Base-by-base conservation (phyloP, 2,797 vertebrate genomes). In the Channallabes apus region DNA sequence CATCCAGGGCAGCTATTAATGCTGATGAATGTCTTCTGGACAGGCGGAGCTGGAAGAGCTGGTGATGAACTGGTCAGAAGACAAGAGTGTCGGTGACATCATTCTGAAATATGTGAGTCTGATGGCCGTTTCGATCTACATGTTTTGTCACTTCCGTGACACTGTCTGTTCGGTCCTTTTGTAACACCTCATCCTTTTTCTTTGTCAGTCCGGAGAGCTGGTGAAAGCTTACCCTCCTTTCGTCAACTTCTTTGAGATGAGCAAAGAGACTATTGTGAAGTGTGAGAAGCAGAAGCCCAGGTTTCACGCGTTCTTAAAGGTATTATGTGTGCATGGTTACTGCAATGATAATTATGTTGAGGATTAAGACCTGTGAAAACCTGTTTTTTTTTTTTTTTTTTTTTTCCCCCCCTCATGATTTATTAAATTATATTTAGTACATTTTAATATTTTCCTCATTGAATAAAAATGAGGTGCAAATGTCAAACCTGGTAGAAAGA, bases 181-280 rank as follows among this genome's bases (percentile, higher is more conserved):
- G 12, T 84, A 81, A 51, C 29, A 68, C 73, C 35, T 9, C 20
- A 2, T 6, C 75, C 12, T 4, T 73, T n/a, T 84, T 80, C 73
- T 84, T 32, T 79, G 76, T 24, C 91, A 99, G 98, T 99, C 98
- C 72, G 96, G 95, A 91, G 97, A 99, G 90, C 94, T 99, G 93
- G 92, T 99, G 89, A 99, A 96, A 94, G 96, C 95, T 17, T 99
- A 99, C 64, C 98, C 98, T 32, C 97, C 98, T 0, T 99, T 99
- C 93, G 97, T 99, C 92, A 99, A 99, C 94, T 99, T 99, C 88
- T 99, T 99, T 89, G 98, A 99, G 96, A 99, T 99, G 98, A 99
- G 97, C 93, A 99, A 99, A 90, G 98, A 99, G 90, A 98, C 96
- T 0, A 97, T 99, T 91, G 96, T 97, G 86, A 95, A 94, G 76